These are phyloP conservation scores for Aporophyla nigra DNA, from an alignment of 2,888 invertebrate genomes.

Conservation along the genomic window DNA sequence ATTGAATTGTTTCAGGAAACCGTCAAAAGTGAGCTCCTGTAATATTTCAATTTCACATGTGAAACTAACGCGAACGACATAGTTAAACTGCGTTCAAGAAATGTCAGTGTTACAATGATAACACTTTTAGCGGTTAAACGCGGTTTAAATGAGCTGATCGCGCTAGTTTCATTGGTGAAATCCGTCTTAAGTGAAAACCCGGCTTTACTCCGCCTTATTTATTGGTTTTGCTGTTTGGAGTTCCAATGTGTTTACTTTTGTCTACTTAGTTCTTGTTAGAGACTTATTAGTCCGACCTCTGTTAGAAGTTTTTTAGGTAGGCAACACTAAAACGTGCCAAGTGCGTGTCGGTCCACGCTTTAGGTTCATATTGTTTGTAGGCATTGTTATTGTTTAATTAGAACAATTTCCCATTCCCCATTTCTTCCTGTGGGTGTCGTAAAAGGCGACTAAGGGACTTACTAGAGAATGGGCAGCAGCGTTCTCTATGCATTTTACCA, in stretches of 20 bases:
- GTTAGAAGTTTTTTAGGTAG: conserved; percentile 35
- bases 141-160: neutral
- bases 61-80: neutral
- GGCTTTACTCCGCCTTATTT: conserved; percentile 47
- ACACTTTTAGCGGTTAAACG: neutral
- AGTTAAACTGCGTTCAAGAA: neutral
- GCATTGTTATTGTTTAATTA: conserved; percentile 5
- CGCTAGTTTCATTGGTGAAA: neutral
- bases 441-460: too few species aligned
- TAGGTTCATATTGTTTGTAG: neutral
- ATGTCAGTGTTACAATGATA: neutral
- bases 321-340: conserved; percentile 11
- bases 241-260: conserved; percentile 60
- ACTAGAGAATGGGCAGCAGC: too few species aligned
- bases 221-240: conserved; percentile 57
- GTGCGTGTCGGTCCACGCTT: conserved; percentile 5
- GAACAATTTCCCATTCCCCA: too few species aligned
- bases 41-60: neutral
- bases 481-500: too few species aligned
- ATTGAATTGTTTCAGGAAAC: conserved; percentile 34
- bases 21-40: conserved; percentile 27
- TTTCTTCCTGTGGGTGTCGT: too few species aligned
- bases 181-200: conserved; percentile 26
- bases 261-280: conserved; percentile 54
- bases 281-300: conserved; percentile 50